Evolutionary conservation across 2,888 invertebrate genomes (phyloP), one percentile per base, ranked within the genome.

Genomic region (Torymus tubicola): DNA sequence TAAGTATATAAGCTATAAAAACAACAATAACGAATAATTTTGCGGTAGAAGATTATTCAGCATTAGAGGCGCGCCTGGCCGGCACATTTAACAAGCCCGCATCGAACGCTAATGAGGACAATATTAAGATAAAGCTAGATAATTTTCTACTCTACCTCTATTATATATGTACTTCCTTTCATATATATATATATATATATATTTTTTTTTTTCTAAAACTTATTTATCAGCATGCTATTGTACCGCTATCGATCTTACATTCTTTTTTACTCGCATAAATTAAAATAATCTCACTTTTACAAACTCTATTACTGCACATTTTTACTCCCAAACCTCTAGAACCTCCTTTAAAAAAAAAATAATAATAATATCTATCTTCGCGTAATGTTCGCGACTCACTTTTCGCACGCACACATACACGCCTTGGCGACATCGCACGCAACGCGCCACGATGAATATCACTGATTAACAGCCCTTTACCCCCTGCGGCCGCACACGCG

Each of bases 361-460:
- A n/a, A n/a, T n/a, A n/a, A n/a, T n/a, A n/a, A 42, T 8, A 5
- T 8, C 42, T 8, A 42, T 8, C 42, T 42, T 42, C 5, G 10
- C 42, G 1, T 42, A 42, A 8, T 5, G 5, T 42, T 8, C 42
- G 10, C 42, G 8, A 42, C 42, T 8, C 8, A 42, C 42, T 42
- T 42, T 42, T 31, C 31, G 31, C 42, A 8, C 1, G 8, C 8
- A 3, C 31, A 5, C 5, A 5, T 4, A 2, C 65, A 14, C 42
- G 16, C 60, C 13, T 31, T 55, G 18, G 21, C 65, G 42, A 70
- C 74, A 2, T 21, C 21, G 21, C 21, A 74, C 65, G 70, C 80
- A 80, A 75, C 60, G 53, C 16, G 42, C 8, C 42, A 4, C 70
- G 70, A 80, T 80, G 74, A 80, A 80, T 70, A 70, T 70, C 53